Evolutionary conservation across 2,888 invertebrate genomes (phyloP).

Genomic region (Mythimna pallens): DNA sequence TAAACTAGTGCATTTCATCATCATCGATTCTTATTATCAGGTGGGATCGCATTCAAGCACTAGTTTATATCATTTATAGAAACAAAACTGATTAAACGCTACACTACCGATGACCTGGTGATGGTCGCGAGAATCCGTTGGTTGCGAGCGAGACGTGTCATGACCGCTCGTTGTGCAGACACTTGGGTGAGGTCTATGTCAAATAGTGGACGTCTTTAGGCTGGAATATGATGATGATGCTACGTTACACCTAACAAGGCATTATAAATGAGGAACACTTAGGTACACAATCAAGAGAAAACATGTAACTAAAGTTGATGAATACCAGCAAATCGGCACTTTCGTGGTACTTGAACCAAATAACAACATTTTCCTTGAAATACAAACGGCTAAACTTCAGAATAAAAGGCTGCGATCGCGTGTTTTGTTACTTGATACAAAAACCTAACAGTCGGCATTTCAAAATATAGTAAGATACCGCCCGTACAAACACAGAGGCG

Average conservation of each 20-base stretch:
- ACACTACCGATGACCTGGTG: too few relatives aligned
- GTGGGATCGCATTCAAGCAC: too few relatives aligned
- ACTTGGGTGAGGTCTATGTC: too few relatives aligned
- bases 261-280: neutral
- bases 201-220: too few relatives aligned
- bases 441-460: constrained; percentile 57
- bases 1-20: too few relatives aligned
- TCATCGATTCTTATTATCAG: too few relatives aligned
- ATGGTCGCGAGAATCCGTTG: too few relatives aligned
- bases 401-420: constrained; percentile 55
- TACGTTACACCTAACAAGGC: neutral
- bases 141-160: too few relatives aligned
- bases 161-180: too few relatives aligned
- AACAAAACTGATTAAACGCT: too few relatives aligned
- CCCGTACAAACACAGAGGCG: constrained; percentile 62
- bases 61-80: too few relatives aligned
- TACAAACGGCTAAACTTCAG: constrained; percentile 38
- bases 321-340: constrained; percentile 27
- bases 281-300: constrained; percentile 16
- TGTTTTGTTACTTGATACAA: constrained; percentile 61
- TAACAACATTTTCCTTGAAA: constrained; percentile 37
- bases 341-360: constrained; percentile 29
- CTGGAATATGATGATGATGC: too few relatives aligned
- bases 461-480: constrained; percentile 59
- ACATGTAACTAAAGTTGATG: constrained; percentile 14